phyloP scores from a whole-genome alignment of 2,888 invertebrate genomes.

The Druceiella hillmani region DNA sequence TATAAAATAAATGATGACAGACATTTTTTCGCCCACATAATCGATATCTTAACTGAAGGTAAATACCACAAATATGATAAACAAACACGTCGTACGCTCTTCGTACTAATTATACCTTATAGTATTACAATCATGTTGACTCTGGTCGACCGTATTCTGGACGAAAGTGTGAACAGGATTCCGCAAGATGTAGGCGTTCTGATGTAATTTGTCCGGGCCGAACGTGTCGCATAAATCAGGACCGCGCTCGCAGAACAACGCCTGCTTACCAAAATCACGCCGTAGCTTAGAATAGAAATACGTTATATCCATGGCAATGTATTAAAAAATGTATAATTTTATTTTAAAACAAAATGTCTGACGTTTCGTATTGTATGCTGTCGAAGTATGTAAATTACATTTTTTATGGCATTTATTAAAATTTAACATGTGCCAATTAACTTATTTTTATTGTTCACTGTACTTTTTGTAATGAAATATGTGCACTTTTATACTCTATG shows the following conservation, averaged over 20 bases:
- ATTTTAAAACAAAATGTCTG: no score
- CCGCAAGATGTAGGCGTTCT: conserved; percentile 42
- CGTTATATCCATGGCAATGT: conserved; percentile 31
- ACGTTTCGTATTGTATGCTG: no score
- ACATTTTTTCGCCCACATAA: background rate
- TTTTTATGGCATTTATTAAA: no score
- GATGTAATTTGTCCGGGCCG: conserved; percentile 34
- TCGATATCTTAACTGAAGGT: background rate
- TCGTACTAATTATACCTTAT: conserved; percentile 29
- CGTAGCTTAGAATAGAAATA: conserved; percentile 48
- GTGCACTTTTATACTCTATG: no score
- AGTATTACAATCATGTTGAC: conserved; percentile 57
- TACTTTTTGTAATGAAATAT: no score
- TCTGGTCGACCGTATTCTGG: conserved; percentile 42
- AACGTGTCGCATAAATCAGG: conserved; percentile 42
- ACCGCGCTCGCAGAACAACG: conserved; percentile 41
- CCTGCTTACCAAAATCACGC: conserved; percentile 45
- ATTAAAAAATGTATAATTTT: no score
- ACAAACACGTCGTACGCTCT: background rate
- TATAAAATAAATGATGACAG: no score
- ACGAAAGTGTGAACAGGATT: conserved; percentile 48
- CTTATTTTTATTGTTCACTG: no score
- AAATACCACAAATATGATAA: background rate
- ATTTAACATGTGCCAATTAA: no score
- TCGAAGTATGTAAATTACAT: no score